phyloP scores from a whole-genome alignment of 1,140 invertebrate genomes.

The Bombus polaris region DNA sequence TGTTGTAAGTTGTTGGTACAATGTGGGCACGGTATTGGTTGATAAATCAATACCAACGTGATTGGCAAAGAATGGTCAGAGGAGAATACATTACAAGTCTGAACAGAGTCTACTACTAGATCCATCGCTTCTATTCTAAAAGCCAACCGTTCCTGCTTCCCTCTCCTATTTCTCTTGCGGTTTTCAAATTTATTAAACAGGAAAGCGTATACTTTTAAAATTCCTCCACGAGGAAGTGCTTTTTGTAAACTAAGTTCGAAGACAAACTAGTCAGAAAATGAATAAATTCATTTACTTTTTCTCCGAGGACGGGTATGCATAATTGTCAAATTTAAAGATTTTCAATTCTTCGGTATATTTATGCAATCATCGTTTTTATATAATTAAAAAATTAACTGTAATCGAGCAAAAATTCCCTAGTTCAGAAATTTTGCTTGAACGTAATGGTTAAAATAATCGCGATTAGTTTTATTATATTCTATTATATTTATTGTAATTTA shows the following conservation, averaged over 20 bases:
- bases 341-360: neutral
- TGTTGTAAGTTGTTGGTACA: constrained; percentile 77
- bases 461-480: constrained; percentile 13
- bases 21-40: constrained; percentile 73
- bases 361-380: constrained; percentile 1
- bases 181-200: constrained; percentile 31
- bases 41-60: constrained; percentile 70
- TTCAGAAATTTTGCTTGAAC: constrained; percentile 13
- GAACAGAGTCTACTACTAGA: constrained; percentile 78
- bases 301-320: constrained; percentile 33
- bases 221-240: constrained; percentile 25
- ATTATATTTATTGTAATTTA: constrained; percentile 20
- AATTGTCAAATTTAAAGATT: constrained; percentile 4
- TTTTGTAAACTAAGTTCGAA: constrained; percentile 49
- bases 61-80: constrained; percentile 77
- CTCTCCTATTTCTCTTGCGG: constrained; percentile 52
- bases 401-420: neutral
- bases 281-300: constrained; percentile 33
- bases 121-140: constrained; percentile 73
- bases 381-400: neutral
- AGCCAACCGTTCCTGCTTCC: constrained; percentile 62
- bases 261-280: constrained; percentile 44
- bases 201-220: constrained; percentile 34
- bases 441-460: neutral
- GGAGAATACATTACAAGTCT: constrained; percentile 81